Percentiles rank a stretch among this genome's conserved stretches.
Conservation (phyloP, 1,140 invertebrate species). For the Apocrypta bakeri region DNA sequence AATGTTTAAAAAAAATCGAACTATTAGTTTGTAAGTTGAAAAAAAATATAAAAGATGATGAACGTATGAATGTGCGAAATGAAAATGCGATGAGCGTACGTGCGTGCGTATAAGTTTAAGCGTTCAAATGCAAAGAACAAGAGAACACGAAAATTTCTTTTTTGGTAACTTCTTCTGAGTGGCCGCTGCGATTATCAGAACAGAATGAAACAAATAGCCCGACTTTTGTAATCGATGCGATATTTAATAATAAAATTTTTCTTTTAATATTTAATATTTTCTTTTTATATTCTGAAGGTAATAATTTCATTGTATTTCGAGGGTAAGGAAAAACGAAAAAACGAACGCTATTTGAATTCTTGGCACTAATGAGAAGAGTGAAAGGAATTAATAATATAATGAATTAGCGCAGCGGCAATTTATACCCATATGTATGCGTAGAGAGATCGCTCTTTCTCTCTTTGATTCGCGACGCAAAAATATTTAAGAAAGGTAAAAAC, state of each 20-base stretch:
- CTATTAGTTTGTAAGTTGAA: slow-evolving; percentile 61
- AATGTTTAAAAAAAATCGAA: slow-evolving; percentile 56
- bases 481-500: slow-evolving; percentile 33
- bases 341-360: slow-evolving; percentile 27
- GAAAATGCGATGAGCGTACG: background rate
- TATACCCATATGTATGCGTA: slow-evolving; percentile 51
- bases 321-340: background rate
- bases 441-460: slow-evolving; percentile 50
- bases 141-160: slow-evolving; percentile 15
- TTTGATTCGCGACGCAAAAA: slow-evolving; percentile 42
- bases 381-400: slow-evolving; percentile 33
- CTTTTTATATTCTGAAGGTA: background rate
- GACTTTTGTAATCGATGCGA: background rate
- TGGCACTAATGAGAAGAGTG: slow-evolving; percentile 21
- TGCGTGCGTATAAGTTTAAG: background rate
- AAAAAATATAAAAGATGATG: slow-evolving; percentile 34
- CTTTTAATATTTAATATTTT: background rate
- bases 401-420: slow-evolving; percentile 40
- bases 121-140: background rate
- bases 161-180: background rate
- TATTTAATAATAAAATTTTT: slow-evolving; percentile 25
- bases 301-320: slow-evolving; percentile 5
- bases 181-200: slow-evolving; percentile 4
- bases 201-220: background rate
- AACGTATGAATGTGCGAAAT: slow-evolving; percentile 24